These are phyloP conservation scores for Thecocarcelia acutangulata DNA, from an alignment of 2,888 invertebrate genomes.

Conservation along the genomic window DNA sequence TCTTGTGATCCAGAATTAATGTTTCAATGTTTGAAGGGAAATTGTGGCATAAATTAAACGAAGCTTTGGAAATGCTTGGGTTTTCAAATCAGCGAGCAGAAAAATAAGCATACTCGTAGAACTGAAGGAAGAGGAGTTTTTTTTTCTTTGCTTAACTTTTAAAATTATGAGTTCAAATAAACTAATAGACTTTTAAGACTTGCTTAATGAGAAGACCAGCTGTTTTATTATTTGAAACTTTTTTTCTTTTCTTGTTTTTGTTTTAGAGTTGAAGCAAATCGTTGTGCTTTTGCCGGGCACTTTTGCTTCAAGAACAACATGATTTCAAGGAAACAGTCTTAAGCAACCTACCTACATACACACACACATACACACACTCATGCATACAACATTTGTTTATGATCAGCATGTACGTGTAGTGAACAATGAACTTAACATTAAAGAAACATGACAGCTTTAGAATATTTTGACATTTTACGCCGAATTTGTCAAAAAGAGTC, in stretches of 20 bases:
- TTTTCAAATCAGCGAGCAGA: background rate
- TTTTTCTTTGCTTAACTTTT: conserved; percentile 35
- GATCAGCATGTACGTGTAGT: conserved; percentile 35
- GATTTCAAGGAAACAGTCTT: conserved; percentile 36
- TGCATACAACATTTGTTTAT: conserved; percentile 11
- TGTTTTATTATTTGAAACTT: conserved; percentile 15
- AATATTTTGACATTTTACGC: conserved; percentile 69
- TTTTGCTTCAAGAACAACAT: background rate
- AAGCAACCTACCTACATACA: conserved; percentile 7
- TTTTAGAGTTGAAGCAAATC: background rate
- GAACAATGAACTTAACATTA: conserved; percentile 59
- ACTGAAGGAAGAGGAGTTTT: conserved; percentile 8
- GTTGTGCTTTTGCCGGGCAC: conserved; percentile 21
- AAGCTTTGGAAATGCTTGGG: conserved; percentile 10
- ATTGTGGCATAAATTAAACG: conserved; percentile 53
- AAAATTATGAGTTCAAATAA: conserved; percentile 57
- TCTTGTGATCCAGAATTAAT: conserved; percentile 57
- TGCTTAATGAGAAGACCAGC: conserved; percentile 42
- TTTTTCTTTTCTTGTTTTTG: background rate
- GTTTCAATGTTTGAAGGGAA: conserved; percentile 56
- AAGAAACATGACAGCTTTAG: conserved; percentile 70
- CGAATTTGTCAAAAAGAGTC: conserved; percentile 64
- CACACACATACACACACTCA: background rate
- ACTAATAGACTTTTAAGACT: conserved; percentile 52
- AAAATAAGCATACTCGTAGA: background rate